Conservation (phyloP, 2,797 vertebrate species). For the Schizopygopsis pylzovi region DNA sequence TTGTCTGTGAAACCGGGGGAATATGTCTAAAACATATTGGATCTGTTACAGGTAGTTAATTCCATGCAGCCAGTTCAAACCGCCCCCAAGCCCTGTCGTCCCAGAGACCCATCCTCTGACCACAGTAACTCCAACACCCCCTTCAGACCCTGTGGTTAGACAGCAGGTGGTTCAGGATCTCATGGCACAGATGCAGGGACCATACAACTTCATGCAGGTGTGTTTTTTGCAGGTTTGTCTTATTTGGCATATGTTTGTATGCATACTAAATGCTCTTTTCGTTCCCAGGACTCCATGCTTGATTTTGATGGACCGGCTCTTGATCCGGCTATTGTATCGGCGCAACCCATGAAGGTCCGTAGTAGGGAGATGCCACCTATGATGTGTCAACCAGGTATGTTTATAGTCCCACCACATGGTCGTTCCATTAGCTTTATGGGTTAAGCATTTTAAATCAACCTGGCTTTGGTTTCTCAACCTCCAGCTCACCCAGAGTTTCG, state of each 20-base stretch:
- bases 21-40: neutral
- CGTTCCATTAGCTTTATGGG: neutral
- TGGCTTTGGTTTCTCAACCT: slow-evolving; percentile 20
- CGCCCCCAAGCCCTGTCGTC: slow-evolving; percentile 77
- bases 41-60: slow-evolving; percentile 80
- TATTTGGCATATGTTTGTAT: neutral
- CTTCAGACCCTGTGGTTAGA: slow-evolving; percentile 87
- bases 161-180: slow-evolving; percentile 96
- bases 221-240: neutral
- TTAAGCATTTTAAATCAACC: slow-evolving; percentile 13
- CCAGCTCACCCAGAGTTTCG: slow-evolving; percentile 90
- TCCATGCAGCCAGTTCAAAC: slow-evolving; percentile 78
- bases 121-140: slow-evolving; percentile 81
- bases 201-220: slow-evolving; percentile 99
- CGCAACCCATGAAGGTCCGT: slow-evolving; percentile 92
- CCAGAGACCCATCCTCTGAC: slow-evolving; percentile 85
- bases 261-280: neutral
- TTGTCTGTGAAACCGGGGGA: too few species aligned
- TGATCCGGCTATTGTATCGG: slow-evolving; percentile 95
- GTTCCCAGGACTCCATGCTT: slow-evolving; percentile 91
- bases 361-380: slow-evolving; percentile 91
- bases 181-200: slow-evolving; percentile 98
- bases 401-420: slow-evolving; percentile 77
- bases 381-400: slow-evolving; percentile 90
- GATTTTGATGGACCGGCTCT: slow-evolving; percentile 95